These are phyloP conservation scores for Adrianichthys oophorus DNA, from an alignment of 2,797 vertebrate species.

Conservation along the genomic window DNA sequence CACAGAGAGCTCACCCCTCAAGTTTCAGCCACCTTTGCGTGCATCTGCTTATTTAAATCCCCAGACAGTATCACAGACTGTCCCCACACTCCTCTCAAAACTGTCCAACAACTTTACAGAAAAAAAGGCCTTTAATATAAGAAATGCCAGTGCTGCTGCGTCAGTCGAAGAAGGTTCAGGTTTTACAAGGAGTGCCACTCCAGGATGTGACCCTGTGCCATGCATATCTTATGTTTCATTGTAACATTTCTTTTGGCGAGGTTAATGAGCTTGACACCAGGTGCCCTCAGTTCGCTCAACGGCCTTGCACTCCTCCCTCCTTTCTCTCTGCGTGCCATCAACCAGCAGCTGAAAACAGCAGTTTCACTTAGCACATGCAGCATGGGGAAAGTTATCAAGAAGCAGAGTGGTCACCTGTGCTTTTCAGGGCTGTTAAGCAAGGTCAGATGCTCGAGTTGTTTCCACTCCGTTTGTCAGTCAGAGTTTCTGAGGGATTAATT, in stretches of 20 bases:
- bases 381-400: slow-evolving; percentile 81
- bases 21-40: slow-evolving; percentile 36
- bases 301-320: slow-evolving; percentile 48
- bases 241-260: slow-evolving; percentile 65
- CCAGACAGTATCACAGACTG: slow-evolving; percentile 42
- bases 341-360: slow-evolving; percentile 50
- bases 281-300: slow-evolving; percentile 57
- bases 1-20: slow-evolving; percentile 32
- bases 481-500: slow-evolving; percentile 89
- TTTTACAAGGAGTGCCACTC: slow-evolving; percentile 68
- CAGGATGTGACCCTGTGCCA: slow-evolving; percentile 62
- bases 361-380: slow-evolving; percentile 69
- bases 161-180: slow-evolving; percentile 62
- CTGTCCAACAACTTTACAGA: slow-evolving; percentile 45
- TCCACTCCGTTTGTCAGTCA: slow-evolving; percentile 83
- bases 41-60: slow-evolving; percentile 63
- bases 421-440: slow-evolving; percentile 85
- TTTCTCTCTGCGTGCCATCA: slow-evolving; percentile 49
- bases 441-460: slow-evolving; percentile 83
- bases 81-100: slow-evolving; percentile 42
- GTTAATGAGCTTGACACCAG: slow-evolving; percentile 74
- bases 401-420: slow-evolving; percentile 82
- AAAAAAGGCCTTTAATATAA: slow-evolving; percentile 55
- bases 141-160: slow-evolving; percentile 60
- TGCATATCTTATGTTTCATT: slow-evolving; percentile 67